Evolutionary conservation across 2,113 vertebrate species (phyloP).

Genomic region (Trochalopteron elliotii): DNA sequence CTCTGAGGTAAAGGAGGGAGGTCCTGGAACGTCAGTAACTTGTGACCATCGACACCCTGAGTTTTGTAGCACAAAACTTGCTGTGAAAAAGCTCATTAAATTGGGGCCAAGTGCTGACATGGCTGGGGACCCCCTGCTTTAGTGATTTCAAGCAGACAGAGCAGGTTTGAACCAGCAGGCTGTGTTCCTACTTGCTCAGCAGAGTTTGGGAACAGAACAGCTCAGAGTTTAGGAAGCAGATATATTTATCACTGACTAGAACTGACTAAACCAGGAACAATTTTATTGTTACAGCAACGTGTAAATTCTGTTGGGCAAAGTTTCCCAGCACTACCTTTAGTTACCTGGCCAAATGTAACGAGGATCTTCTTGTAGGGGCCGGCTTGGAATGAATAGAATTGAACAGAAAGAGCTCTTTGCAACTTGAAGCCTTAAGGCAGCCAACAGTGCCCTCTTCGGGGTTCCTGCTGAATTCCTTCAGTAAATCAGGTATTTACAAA

Average conservation of each 20-base stretch:
- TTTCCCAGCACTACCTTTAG: neutral
- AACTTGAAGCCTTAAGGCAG: neutral
- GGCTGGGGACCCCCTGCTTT: neutral
- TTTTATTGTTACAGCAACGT: fast-evolving
- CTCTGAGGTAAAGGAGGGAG: neutral
- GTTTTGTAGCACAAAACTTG: neutral
- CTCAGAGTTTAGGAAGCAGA: neutral
- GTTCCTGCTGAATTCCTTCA: neutral
- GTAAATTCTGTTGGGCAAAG: neutral
- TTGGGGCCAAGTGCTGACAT: neutral
- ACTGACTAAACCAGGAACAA: neutral
- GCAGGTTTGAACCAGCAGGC: too few relatives aligned
- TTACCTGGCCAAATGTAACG: fast-evolving
- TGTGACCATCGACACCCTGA: fast-evolving
- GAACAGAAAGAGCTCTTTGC: fast-evolving
- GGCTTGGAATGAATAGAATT: too few relatives aligned
- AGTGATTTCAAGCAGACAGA: neutral
- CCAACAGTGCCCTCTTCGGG: slow-evolving; percentile 50
- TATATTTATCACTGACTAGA: neutral
- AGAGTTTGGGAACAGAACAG: neutral
- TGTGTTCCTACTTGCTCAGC: neutral
- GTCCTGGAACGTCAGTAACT: neutral
- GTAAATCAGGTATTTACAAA: neutral
- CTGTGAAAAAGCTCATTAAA: neutral
- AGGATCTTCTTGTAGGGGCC: fast-evolving